A percentile compares a stretch with the other conserved stretches of the same genome.
Evolutionary conservation across 2,797 vertebrate species (phyloP).

Genomic region (Anguilla pacifica): DNA sequence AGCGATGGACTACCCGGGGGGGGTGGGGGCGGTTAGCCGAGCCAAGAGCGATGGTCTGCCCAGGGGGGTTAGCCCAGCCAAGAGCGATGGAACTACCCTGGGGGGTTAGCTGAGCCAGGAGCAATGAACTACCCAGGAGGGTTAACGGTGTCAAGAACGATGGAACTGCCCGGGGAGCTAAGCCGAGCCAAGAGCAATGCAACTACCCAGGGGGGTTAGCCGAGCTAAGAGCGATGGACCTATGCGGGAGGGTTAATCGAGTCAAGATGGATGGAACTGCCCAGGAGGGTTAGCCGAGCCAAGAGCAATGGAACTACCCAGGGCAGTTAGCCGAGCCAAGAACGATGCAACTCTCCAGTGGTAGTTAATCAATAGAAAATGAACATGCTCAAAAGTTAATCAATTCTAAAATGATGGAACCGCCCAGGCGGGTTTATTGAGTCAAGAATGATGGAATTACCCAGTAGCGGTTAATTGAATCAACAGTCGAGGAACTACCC

Average conservation of each 20-base stretch:
- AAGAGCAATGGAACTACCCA: no score
- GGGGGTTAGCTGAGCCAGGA: slow-evolving; percentile 65
- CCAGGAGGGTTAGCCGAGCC: slow-evolving; percentile 54
- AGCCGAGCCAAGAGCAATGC: slow-evolving; percentile 8
- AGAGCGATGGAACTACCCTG: slow-evolving; percentile 61
- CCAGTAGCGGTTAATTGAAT: background rate
- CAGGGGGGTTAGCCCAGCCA: slow-evolving; percentile 51
- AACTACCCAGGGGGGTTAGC: background rate
- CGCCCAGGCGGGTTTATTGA: background rate
- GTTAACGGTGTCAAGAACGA: background rate
- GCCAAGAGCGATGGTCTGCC: background rate
- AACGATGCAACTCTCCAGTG: slow-evolving; percentile 63
- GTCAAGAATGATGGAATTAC: background rate
- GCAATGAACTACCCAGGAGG: slow-evolving; percentile 28
- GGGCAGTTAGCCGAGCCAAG: slow-evolving; percentile 24
- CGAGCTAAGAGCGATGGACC: slow-evolving; percentile 20
- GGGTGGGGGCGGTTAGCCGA: background rate
- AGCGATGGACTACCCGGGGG: slow-evolving; percentile 61
- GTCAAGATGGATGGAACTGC: background rate
- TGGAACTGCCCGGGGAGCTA: no score
- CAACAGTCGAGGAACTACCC: background rate
- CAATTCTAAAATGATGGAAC: background rate
- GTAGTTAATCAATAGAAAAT: slow-evolving; percentile 59
- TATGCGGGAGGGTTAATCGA: slow-evolving; percentile 7
- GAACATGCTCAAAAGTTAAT: no score